phyloP scores from a whole-genome alignment of 2,888 invertebrate species.

The Bombylius discolor region DNA sequence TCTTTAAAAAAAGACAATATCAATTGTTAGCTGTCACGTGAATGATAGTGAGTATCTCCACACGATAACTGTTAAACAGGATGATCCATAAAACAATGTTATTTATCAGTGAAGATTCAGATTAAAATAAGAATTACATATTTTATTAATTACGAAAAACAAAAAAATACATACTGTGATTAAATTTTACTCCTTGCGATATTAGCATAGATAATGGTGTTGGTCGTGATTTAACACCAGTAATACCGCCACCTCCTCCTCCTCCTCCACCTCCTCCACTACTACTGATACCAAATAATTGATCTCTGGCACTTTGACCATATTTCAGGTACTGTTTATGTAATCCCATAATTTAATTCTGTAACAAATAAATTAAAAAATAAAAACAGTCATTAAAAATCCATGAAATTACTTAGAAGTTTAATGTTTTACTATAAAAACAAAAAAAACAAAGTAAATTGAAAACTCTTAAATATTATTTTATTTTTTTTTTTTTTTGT shows the following conservation, averaged over 20 bases:
- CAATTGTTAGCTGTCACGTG: no score
- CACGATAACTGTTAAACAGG: no score
- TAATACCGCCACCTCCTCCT: conserved; percentile 5
- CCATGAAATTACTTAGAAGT: not conserved
- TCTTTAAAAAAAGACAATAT: no score
- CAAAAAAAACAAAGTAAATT: no score
- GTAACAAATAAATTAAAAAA: conserved; percentile 13
- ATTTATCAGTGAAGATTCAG: no score
- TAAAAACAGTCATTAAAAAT: not conserved
- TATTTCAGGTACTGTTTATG: conserved; percentile 68
- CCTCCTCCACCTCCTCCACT: conserved; percentile 19
- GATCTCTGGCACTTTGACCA: conserved; percentile 57
- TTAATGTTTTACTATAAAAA: not conserved
- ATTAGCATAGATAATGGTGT: conserved; percentile 68
- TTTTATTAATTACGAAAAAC: no score
- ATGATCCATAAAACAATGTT: no score
- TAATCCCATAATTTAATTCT: conserved; percentile 45
- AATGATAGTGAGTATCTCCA: no score
- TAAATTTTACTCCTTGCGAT: conserved; percentile 61
- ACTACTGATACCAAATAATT: conserved; percentile 49
- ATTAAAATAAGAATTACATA: no score
- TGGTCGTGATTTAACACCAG: conserved; percentile 31
- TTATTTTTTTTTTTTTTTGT: no score
- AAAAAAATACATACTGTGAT: conserved; percentile 54
- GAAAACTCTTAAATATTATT: no score